phyloP scores from a whole-genome alignment of 2,888 invertebrate genomes.

The Erebia aethiops region DNA sequence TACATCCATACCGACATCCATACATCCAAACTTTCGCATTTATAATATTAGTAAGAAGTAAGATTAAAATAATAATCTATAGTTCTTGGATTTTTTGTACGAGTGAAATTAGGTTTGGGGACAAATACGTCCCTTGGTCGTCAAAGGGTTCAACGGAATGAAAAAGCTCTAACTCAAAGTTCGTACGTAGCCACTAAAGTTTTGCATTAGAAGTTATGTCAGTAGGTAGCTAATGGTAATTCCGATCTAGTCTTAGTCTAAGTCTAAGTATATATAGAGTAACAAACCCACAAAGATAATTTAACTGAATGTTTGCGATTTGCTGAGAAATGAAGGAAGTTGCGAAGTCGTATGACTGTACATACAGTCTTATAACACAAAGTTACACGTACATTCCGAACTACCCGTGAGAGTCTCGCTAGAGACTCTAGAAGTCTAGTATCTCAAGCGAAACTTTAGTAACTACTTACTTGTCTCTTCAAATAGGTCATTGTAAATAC shows the following conservation, averaged over 20 bases:
- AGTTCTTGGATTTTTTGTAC: no score
- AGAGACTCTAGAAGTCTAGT: background rate
- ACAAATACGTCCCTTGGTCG: no score
- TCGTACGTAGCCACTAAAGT: background rate
- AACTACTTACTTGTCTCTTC: constrained; percentile 2
- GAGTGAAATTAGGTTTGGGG: no score
- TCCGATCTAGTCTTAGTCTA: background rate
- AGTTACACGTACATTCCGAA: constrained; percentile 15
- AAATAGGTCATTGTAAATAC: background rate
- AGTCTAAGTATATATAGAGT: background rate
- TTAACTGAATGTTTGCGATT: constrained; percentile 1
- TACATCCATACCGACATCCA: no score
- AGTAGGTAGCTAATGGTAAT: background rate
- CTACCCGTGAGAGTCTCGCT: background rate
- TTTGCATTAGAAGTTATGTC: background rate
- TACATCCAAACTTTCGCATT: no score
- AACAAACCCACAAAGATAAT: constrained; percentile 5
- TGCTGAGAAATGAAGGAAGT: constrained; percentile 19
- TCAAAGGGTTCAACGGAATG: no score
- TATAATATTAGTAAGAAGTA: no score
- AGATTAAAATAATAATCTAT: no score
- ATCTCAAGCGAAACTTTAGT: constrained; percentile 7
- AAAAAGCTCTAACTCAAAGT: no score
- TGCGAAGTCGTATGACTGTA: constrained; percentile 10
- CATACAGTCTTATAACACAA: constrained; percentile 15